A percentile compares a stretch with the other conserved stretches of the same genome.
phyloP scores from a whole-genome alignment of 1,140 invertebrate genomes.

The Heliconius congener region DNA sequence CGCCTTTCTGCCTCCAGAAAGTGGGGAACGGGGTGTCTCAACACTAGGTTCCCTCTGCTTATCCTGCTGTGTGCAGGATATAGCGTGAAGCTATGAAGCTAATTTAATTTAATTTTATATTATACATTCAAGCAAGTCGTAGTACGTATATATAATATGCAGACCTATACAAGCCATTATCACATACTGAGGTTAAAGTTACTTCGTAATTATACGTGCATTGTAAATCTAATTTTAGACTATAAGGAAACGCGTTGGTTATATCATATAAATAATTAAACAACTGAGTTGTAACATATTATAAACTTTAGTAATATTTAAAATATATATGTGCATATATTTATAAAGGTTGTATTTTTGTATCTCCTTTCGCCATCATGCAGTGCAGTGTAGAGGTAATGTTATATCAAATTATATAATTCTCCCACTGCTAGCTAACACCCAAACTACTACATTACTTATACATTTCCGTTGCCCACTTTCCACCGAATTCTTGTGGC shows the following conservation, averaged over 20 bases:
- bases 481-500: no score
- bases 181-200: constrained; percentile 31
- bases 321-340: no score
- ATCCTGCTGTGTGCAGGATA: no score
- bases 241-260: constrained; percentile 26
- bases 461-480: no score
- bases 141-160: not conserved
- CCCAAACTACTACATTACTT: no score
- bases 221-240: constrained; percentile 33
- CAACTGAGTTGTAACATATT: not conserved
- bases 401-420: not conserved
- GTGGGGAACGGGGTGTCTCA: no score
- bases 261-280: constrained; percentile 7
- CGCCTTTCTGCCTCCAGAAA: no score
- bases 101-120: no score
- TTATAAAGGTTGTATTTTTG: no score
- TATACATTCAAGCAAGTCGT: not conserved
- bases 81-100: no score
- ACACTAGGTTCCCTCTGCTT: no score
- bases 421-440: not conserved
- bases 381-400: not conserved
- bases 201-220: constrained; percentile 12
- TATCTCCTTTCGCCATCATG: no score
- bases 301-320: not conserved
- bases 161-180: constrained; percentile 28